Conservation (phyloP, 2,797 vertebrate species). For the Chromobotia macracanthus region DNA sequence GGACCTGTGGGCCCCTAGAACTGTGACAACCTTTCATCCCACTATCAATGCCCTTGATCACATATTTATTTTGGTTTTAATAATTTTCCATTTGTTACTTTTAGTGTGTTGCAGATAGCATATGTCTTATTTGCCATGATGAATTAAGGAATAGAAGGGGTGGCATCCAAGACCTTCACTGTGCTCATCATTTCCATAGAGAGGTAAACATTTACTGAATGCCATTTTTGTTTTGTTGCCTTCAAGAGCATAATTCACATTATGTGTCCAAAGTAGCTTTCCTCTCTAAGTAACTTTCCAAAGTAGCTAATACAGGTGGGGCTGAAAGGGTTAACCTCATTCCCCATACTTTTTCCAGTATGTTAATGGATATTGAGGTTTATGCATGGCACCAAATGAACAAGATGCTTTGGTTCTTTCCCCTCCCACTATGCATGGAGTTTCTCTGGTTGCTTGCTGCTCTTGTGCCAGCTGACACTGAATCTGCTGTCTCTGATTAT, state of each 20-base stretch:
- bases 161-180: constrained; percentile 70
- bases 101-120: constrained; percentile 67
- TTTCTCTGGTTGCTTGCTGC: constrained; percentile 14
- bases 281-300: too few relatives aligned
- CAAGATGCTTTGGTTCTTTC: neutral
- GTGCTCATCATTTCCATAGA: constrained; percentile 76
- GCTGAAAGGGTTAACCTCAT: neutral
- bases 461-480: constrained; percentile 26
- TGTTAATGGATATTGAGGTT: neutral
- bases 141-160: constrained; percentile 63
- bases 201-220: constrained; percentile 63
- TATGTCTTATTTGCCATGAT: constrained; percentile 73
- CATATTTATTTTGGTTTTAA: too few relatives aligned
- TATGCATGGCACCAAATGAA: neutral
- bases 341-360: too few relatives aligned
- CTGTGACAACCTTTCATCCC: too few relatives aligned
- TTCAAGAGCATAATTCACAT: too few relatives aligned
- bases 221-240: too few relatives aligned
- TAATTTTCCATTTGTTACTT: constrained; percentile 40
- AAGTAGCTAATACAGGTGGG: neutral
- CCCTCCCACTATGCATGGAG: neutral
- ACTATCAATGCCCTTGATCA: too few relatives aligned
- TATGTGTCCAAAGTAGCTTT: too few relatives aligned
- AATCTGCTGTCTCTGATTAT: constrained; percentile 58
- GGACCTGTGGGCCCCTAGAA: too few relatives aligned